phyloP scores from a whole-genome alignment of 2,113 vertebrate genomes.

The Protomyctophum bolini region DNA sequence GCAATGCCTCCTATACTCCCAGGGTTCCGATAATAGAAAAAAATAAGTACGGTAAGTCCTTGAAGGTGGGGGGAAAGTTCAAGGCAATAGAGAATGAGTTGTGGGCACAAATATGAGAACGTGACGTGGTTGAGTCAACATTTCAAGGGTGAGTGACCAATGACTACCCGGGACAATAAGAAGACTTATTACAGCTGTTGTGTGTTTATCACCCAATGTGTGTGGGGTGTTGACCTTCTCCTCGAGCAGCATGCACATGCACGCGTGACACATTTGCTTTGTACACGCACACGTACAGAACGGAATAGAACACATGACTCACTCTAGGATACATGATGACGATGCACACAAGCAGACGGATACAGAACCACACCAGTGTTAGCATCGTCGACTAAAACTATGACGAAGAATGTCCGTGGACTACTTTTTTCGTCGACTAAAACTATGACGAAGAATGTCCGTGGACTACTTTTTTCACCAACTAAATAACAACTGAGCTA shows the following conservation, averaged over 20 bases:
- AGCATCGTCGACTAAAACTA: no score
- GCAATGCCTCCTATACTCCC: conserved; percentile 1
- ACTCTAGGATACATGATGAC: no score
- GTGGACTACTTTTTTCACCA: no score
- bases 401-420: no score
- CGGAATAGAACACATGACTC: no score
- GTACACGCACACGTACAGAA: no score
- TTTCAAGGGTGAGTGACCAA: conserved; percentile 57
- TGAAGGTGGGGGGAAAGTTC: conserved; percentile 49
- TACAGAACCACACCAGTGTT: no score
- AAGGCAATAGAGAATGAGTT: conserved; percentile 45
- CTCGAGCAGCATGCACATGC: conserved; percentile 16
- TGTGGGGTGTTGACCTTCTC: conserved; percentile 31
- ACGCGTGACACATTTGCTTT: no score
- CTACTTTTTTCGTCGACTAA: no score
- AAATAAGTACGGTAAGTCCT: not conserved
- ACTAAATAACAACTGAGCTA: no score
- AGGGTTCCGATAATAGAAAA: not conserved
- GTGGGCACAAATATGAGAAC: conserved; percentile 45
- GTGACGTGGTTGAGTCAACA: conserved; percentile 40
- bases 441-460: no score
- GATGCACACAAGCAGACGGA: no score
- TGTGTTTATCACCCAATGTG: conserved; percentile 46
- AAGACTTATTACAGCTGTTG: conserved; percentile 61
- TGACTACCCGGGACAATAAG: conserved; percentile 32